Evolutionary conservation across 2,888 invertebrate species (phyloP).

Genomic region (Phasia obesa): DNA sequence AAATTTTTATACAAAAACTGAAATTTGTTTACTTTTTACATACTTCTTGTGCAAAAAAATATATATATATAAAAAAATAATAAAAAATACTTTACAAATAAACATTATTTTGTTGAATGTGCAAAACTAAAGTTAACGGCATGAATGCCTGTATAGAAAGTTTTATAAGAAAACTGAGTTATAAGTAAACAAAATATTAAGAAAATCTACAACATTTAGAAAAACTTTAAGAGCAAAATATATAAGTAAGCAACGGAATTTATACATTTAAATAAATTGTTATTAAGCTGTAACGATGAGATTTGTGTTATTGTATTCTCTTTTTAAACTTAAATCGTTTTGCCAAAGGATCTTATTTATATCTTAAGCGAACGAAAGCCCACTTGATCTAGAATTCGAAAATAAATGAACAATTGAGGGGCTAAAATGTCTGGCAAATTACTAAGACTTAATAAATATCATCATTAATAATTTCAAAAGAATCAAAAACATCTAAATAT

Average conservation of each 20-base stretch:
- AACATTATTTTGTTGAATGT: slow-evolving; percentile 42
- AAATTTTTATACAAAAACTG: slow-evolving; percentile 29
- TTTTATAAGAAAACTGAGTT: slow-evolving; percentile 35
- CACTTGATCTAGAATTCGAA: background rate
- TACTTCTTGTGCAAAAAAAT: slow-evolving; percentile 21
- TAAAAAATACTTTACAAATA: slow-evolving; percentile 35
- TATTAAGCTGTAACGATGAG: background rate
- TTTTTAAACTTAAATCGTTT: background rate
- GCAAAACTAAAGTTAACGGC: background rate
- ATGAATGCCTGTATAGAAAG: slow-evolving; percentile 20
- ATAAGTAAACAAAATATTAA: slow-evolving; percentile 20
- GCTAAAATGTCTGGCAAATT: no score
- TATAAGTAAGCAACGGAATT: slow-evolving; percentile 1
- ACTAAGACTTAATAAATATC: no score
- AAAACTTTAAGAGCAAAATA: background rate
- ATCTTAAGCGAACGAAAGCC: background rate
- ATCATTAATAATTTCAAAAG: no score
- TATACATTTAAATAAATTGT: slow-evolving; percentile 20
- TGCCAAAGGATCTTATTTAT: background rate
- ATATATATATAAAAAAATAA: slow-evolving; percentile 10
- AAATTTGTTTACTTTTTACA: slow-evolving; percentile 38
- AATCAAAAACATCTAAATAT: no score
- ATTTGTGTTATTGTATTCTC: background rate
- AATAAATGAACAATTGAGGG: background rate
- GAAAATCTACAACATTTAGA: background rate